A percentile compares a stretch with the other conserved stretches of the same genome.
Evolutionary conservation across 2,797 vertebrate species (phyloP).

Genomic region (Myoxocephalus aenaeus): DNA sequence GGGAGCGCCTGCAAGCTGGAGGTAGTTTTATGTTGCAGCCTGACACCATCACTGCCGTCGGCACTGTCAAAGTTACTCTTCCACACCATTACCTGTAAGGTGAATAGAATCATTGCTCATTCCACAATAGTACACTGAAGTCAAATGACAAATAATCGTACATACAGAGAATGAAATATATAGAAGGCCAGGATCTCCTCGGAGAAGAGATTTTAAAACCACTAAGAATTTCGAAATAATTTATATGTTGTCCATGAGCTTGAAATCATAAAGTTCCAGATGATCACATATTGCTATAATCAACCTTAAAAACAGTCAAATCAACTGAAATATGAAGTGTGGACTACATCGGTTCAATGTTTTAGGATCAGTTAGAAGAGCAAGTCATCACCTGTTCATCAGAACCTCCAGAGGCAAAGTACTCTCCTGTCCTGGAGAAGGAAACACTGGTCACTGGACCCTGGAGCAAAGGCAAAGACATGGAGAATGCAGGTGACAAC

Average conservation of each 20-base stretch:
- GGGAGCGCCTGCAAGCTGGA: constrained; percentile 42
- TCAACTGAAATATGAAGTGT: too few relatives aligned
- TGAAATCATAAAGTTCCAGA: too few relatives aligned
- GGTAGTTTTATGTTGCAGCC: constrained; percentile 66
- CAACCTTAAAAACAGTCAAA: too few relatives aligned
- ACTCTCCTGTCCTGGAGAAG: constrained; percentile 91
- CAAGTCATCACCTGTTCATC: constrained; percentile 90
- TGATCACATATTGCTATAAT: too few relatives aligned
- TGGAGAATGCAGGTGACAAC: background rate
- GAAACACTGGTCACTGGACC: constrained; percentile 91
- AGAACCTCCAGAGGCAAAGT: constrained; percentile 93
- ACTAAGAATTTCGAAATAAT: too few relatives aligned
- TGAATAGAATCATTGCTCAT: background rate
- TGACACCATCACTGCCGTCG: constrained; percentile 78
- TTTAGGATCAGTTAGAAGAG: background rate
- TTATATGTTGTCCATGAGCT: too few relatives aligned
- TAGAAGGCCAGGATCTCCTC: background rate
- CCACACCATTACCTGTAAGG: constrained; percentile 95
- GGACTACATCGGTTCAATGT: background rate
- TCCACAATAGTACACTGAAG: background rate
- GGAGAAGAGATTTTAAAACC: background rate
- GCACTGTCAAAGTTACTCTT: constrained; percentile 90
- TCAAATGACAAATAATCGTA: background rate
- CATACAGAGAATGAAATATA: background rate
- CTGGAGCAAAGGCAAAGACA: constrained; percentile 67